phyloP scores from a whole-genome alignment of 2,797 vertebrate genomes.

The Enteromius treurensis region DNA sequence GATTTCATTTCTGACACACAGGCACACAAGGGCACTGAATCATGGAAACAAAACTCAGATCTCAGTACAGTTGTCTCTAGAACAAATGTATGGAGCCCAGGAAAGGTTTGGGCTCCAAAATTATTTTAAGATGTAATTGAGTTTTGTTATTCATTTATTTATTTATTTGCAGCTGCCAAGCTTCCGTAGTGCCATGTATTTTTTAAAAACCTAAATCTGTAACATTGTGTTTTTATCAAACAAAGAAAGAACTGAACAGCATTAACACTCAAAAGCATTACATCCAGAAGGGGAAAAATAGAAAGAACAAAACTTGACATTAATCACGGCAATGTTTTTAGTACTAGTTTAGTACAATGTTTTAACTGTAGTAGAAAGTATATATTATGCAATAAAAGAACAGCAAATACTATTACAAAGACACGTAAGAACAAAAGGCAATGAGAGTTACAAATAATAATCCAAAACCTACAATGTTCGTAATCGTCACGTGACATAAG shows the following conservation, averaged over 20 bases:
- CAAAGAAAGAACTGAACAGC: neutral
- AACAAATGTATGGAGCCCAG: neutral
- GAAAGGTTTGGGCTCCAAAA: neutral
- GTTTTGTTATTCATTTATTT: neutral
- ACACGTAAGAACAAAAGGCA: neutral
- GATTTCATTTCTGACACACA: constrained; percentile 47
- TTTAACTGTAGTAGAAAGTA: too few relatives aligned
- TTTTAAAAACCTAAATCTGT: neutral
- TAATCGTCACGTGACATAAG: neutral
- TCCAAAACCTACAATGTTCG: neutral
- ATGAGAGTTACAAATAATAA: neutral
- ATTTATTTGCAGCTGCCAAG: neutral
- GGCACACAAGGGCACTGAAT: constrained; percentile 61
- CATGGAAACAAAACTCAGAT: constrained; percentile 56
- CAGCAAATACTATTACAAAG: neutral
- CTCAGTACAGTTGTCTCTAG: neutral
- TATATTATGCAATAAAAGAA: too few relatives aligned
- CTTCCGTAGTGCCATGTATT: neutral
- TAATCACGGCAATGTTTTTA: neutral
- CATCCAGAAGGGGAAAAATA: neutral
- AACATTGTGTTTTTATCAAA: too few relatives aligned
- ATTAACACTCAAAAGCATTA: neutral
- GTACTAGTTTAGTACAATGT: too few relatives aligned
- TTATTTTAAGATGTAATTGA: neutral
- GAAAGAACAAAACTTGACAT: neutral